Evolutionary conservation across 2,113 vertebrate genomes (phyloP), one percentile per base, ranked within the genome.

Genomic region (Thinocorus orbignyianus): DNA sequence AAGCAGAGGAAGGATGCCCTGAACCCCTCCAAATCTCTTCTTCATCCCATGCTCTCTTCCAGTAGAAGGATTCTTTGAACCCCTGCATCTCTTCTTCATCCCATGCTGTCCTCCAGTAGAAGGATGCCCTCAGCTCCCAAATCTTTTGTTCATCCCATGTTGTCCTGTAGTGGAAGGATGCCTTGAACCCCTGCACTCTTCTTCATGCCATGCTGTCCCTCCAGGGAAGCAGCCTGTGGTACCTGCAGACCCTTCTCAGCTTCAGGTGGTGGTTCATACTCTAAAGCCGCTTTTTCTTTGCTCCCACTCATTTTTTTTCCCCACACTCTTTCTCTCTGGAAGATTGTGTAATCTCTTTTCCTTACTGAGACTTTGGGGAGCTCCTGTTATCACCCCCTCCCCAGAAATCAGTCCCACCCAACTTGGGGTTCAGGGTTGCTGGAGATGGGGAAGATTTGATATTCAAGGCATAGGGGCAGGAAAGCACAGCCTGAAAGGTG

Each of bases 401-500:
- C 49, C 24, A 17, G 31, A 37, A 88, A 79, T 66, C 20, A 1
- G 3, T 57, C 23, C 70, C 48, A 76, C 9, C 31, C 42, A 19
- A 3, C 7, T 66, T 64, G 88, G 83, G 82, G 64, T 80, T 79
- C 62, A 70, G 76, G 64, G 83, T 68, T 88, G 74, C 86, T 72
- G 86, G 58, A 0, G 4, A 44, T 0, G 2, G 26, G 41, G 12
- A 92, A 24, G 33, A 77, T 92, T 96, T 91, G 58, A 31, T 92
- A 83, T 93, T 96, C 83, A 73, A 83, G 76, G 54, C 13, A 1
- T 39, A 65, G 49, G 88, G 83, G 64, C 58, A 92, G 62, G 58
- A 86, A 81, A 86, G 44, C 76, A 15, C 19, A 76, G 57, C 60
- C 86, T 86, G 95, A 80, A 92, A 96, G 77, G 64, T 95, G 89